Evolutionary conservation across 2,797 vertebrate species (phyloP), one percentile per base, ranked within the genome.

Genomic region (Paramormyrops hopkinsi): DNA sequence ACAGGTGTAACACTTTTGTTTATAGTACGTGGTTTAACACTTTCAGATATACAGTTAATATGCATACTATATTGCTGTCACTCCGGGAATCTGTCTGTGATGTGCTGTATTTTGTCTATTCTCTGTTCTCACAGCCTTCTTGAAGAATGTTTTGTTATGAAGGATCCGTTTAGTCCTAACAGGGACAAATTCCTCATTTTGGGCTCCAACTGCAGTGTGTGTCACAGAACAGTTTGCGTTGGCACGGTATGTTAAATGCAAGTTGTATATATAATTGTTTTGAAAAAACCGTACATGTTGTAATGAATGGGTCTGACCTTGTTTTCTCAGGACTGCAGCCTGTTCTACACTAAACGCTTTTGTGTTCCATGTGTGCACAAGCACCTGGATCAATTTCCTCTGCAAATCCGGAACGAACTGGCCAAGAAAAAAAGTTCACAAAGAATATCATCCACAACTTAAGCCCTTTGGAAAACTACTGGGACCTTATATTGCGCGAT

Each of bases 281-380:
- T 37, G 48, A 19, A 56, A 86, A 50, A 19, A 33, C 5, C 22
- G 3, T 86, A 5, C 37, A 25, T 76, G 2, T 51, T 53, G 19
- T 29, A 69, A 33, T 86, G 6, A 17, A 51, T 33, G 29, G 85
- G 22, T 56, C 22, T 53, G 12, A 46, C 11, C n/a, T 84, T 48
- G 44, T 50, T 50, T 89, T 92, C 89, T 62, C 93, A 99, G 98
- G 97, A 97, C 46, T 98, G 97, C 93, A 98, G 97, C 86, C 93
- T 99, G 0, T 98, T 98, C 95, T 99, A 97, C 95, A 96, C 96
- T 87, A 97, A 95, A 94, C 95, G 97, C 88, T 98, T 99, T 93
- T 98, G 97, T 88, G 92, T 98, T 37, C 95, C 92, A 9, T 98
- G 97, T 84, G 96, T 97, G 90, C 96, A 93, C 90, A 92, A 96